These are phyloP conservation scores for Oscheius sp. DNA, from an alignment of 2,888 invertebrate species.

Conservation along the genomic window DNA sequence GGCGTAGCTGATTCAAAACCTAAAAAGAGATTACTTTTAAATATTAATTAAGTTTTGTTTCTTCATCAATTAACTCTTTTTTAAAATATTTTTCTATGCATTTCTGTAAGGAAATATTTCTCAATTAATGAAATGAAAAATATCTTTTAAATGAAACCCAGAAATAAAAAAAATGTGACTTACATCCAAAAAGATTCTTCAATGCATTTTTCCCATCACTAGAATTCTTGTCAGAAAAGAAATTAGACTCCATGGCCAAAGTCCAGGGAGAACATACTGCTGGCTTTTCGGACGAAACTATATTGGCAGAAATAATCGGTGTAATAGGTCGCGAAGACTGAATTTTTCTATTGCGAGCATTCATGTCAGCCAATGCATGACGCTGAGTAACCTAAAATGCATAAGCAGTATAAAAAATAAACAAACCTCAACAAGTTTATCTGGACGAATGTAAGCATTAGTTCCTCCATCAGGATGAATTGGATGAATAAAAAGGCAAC, in stretches of 20 bases:
- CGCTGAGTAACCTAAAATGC: conserved; percentile 43
- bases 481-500: conserved; percentile 69
- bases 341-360: not conserved
- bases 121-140: too few species aligned
- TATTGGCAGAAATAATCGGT: not conserved
- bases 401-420: not conserved
- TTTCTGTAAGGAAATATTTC: too few species aligned
- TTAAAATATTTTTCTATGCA: too few species aligned
- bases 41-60: not conserved
- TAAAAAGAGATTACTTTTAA: not conserved
- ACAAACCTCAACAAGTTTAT: conserved; percentile 52
- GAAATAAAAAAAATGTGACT: not conserved
- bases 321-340: conserved; percentile 18
- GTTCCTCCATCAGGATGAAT: conserved; percentile 63
- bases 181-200: conserved; percentile 8
- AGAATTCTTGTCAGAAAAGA: conserved; percentile 32
- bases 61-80: not conserved
- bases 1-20: conserved; percentile 18
- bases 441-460: conserved; percentile 56
- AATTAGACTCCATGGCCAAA: conserved; percentile 54
- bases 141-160: too few species aligned
- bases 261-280: conserved; percentile 40
- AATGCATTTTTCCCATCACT: not conserved
- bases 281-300: not conserved
- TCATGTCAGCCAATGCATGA: conserved; percentile 48